These are phyloP conservation scores for mouse (Mus musculus) DNA, from an alignment of 2,113 vertebrate species.

Conservation along the genomic window GRCm39 chr17:4300501-4301000, in stretches of 20 bases:
- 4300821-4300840: neutral
- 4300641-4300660: neutral
- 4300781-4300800: neutral
- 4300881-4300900: neutral
- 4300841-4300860: neutral
- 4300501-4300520: neutral
- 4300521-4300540: neutral
- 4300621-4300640: slow-evolving; percentile 33
- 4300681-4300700: neutral
- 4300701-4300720: neutral
- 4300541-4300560: neutral
- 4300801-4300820: neutral
- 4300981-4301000: neutral
- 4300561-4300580: slow-evolving; percentile 9
- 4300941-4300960: neutral
- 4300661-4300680: neutral
- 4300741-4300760: neutral
- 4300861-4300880: neutral
- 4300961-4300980: neutral
- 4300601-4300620: slow-evolving; percentile 39
- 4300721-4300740: neutral
- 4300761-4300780: no score
- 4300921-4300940: neutral
- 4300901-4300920: neutral
- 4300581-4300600: slow-evolving; percentile 54